Evolutionary conservation across 2,113 vertebrate genomes (phyloP).

Genomic region (Tringa solitaria): DNA sequence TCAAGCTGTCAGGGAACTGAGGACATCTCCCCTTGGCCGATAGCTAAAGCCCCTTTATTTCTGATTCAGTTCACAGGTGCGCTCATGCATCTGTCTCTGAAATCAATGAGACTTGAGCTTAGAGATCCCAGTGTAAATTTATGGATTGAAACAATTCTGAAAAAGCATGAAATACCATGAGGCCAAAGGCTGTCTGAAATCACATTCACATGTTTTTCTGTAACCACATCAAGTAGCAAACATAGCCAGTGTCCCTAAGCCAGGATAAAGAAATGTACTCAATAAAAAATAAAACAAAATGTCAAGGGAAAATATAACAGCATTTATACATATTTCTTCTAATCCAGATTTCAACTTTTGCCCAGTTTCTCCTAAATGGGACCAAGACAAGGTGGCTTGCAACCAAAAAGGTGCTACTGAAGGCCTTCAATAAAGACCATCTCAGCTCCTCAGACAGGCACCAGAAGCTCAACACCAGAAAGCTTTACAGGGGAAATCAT

Average conservation of each 20-base stretch:
- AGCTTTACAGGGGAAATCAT: background rate
- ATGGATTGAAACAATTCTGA: background rate
- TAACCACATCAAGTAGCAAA: background rate
- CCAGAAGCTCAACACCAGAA: background rate
- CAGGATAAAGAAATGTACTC: background rate
- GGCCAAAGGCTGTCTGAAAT: background rate
- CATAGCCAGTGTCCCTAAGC: background rate
- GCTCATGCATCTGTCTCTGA: background rate
- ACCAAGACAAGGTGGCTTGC: background rate
- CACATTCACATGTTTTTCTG: background rate
- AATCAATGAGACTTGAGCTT: background rate
- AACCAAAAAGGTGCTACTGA: background rate
- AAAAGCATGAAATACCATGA: background rate
- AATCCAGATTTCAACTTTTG: background rate
- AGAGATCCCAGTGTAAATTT: background rate
- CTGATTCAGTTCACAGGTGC: background rate
- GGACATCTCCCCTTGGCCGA: background rate
- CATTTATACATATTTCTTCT: background rate
- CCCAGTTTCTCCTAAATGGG: background rate
- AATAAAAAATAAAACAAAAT: background rate
- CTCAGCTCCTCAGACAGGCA: background rate
- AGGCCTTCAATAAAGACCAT: background rate
- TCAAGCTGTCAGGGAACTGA: background rate
- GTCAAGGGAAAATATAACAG: background rate
- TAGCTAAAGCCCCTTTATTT: background rate